Evolutionary conservation across 2,888 invertebrate genomes (phyloP).

Genomic region (Nomada fabriciana): DNA sequence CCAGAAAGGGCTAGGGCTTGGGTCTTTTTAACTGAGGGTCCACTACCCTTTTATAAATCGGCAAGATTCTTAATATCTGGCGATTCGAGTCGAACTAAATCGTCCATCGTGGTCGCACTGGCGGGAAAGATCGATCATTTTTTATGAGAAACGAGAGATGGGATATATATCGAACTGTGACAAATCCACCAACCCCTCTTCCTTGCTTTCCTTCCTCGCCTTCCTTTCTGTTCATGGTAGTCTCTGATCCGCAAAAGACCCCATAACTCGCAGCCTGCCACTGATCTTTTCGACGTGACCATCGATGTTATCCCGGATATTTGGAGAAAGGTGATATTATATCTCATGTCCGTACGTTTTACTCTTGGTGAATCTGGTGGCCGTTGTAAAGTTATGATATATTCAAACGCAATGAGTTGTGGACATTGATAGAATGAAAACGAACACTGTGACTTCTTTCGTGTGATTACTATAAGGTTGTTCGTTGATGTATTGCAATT

Average conservation of each 20-base stretch:
- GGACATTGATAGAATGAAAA: too few species aligned
- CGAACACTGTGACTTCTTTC: too few species aligned
- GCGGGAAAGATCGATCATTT: constrained; percentile 74
- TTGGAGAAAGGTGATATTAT: constrained; percentile 52
- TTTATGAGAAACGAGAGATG: constrained; percentile 72
- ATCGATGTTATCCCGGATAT: constrained; percentile 60
- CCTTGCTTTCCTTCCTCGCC: constrained; percentile 29
- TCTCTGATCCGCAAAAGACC: constrained; percentile 56
- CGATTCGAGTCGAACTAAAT: constrained; percentile 59
- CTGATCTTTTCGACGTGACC: constrained; percentile 55
- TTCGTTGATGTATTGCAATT: too few species aligned
- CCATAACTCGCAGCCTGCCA: constrained; percentile 54
- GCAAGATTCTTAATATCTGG: constrained; percentile 65
- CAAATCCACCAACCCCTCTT: constrained; percentile 58
- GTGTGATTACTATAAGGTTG: too few species aligned
- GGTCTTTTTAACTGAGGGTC: constrained; percentile 44
- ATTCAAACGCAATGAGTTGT: too few species aligned
- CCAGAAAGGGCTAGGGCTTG: constrained; percentile 36
- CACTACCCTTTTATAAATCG: constrained; percentile 59
- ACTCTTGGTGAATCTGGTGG: constrained; percentile 5
- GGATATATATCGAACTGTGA: constrained; percentile 57
- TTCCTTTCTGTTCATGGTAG: constrained; percentile 45
- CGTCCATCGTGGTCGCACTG: constrained; percentile 47
- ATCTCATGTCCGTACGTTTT: constrained; percentile 23
- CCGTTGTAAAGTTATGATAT: too few species aligned